Evolutionary conservation across 2,888 invertebrate species (phyloP).

Genomic region (Matsumyia berberina): DNA sequence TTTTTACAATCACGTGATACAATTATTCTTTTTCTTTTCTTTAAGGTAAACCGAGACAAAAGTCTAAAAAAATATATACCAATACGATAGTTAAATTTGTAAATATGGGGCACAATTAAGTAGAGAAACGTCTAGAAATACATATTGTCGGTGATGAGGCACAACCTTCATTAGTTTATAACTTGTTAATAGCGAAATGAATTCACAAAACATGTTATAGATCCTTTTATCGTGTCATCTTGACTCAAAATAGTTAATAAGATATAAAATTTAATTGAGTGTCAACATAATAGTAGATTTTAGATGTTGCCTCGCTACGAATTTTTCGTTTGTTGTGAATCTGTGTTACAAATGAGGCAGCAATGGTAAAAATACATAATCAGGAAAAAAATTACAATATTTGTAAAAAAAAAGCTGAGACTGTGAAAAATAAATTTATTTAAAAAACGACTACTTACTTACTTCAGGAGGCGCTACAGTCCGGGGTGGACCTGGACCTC

Average conservation of each 20-base stretch:
- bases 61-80: slow-evolving; percentile 44
- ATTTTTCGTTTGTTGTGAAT: slow-evolving; percentile 6
- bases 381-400: not conserved
- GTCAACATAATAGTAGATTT: not conserved
- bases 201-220: not conserved
- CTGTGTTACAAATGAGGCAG: slow-evolving; percentile 33
- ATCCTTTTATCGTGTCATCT: slow-evolving; percentile 1
- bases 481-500: no score
- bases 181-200: slow-evolving; percentile 9
- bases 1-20: not conserved
- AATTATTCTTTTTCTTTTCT: slow-evolving; percentile 4
- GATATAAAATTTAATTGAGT: slow-evolving; percentile 1
- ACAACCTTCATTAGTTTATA: slow-evolving; percentile 58
- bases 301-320: slow-evolving; percentile 1
- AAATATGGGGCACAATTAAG: slow-evolving; percentile 65
- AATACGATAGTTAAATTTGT: slow-evolving; percentile 50
- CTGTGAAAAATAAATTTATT: slow-evolving; percentile 47
- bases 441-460: slow-evolving; percentile 9
- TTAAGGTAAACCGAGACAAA: slow-evolving; percentile 46
- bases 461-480: no score
- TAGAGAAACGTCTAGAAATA: slow-evolving; percentile 20
- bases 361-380: slow-evolving; percentile 21
- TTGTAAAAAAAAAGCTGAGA: slow-evolving; percentile 29
- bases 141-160: slow-evolving; percentile 27
- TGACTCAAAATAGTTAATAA: slow-evolving; percentile 1